Percentiles rank a stretch among this genome's conserved stretches.
Conservation (phyloP, 2,797 vertebrate genomes). For the Pangasius djambal region DNA sequence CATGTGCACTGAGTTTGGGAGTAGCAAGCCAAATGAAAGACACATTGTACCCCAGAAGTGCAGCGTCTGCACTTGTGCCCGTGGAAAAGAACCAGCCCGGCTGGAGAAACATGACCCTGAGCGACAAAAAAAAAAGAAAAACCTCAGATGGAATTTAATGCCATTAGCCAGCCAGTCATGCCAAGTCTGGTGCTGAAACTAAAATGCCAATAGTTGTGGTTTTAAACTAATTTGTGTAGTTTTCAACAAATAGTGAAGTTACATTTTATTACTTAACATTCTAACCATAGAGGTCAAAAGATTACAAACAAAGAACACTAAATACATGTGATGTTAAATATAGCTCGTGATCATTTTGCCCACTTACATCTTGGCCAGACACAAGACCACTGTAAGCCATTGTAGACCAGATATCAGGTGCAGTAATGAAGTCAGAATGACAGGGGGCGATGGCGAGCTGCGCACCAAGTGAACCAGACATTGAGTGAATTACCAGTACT, state of each 20-base stretch:
- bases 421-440: conserved; percentile 12
- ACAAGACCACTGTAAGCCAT: neutral
- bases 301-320: conserved; percentile 4
- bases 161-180: conserved; percentile 46
- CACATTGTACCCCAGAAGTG: conserved; percentile 76
- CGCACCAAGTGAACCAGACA: neutral
- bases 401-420: neutral
- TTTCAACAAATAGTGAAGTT: conserved; percentile 34
- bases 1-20: conserved; percentile 79
- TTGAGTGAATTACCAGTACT: conserved; percentile 32
- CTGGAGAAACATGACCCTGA: conserved; percentile 58
- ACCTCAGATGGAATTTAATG: conserved; percentile 48
- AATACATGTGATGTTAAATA: conserved; percentile 35
- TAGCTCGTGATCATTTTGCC: conserved; percentile 11
- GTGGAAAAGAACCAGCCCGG: conserved; percentile 66
- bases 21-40: conserved; percentile 75
- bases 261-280: conserved; percentile 30
- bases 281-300: conserved; percentile 7
- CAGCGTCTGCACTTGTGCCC: conserved; percentile 76
- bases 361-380: conserved; percentile 33
- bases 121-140: conserved; percentile 43
- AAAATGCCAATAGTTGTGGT: conserved; percentile 39
- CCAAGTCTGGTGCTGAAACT: conserved; percentile 40
- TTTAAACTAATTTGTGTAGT: conserved; percentile 30
- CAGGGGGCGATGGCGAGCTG: conserved; percentile 46